Percentiles rank a stretch among this genome's conserved stretches.
phyloP scores from a whole-genome alignment of 2,113 vertebrate genomes.

The Steatornis caripensis region DNA sequence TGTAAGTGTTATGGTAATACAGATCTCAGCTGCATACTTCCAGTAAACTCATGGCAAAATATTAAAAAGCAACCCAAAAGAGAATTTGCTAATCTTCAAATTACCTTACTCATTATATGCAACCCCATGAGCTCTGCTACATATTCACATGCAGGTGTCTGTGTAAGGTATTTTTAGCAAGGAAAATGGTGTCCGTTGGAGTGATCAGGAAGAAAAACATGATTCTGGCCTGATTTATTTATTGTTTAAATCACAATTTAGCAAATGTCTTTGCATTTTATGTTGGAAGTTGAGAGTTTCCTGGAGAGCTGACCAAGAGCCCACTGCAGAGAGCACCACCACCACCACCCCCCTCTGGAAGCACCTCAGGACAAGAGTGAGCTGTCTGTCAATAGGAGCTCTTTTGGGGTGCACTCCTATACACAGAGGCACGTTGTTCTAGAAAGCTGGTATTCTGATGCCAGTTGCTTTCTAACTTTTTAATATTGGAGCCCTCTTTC shows the following conservation, averaged over 20 bases:
- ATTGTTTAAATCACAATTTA: neutral
- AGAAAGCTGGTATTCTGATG: neutral
- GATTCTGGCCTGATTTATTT: neutral
- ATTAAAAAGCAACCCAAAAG: slow-evolving; percentile 1
- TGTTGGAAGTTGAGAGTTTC: neutral
- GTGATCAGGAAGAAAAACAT: neutral
- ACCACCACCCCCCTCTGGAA: neutral
- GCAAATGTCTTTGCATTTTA: neutral
- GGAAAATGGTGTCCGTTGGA: neutral
- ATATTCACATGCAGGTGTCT: neutral
- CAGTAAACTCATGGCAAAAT: neutral
- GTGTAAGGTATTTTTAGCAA: neutral
- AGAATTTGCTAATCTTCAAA: neutral
- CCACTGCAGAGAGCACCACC: neutral
- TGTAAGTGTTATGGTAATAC: neutral
- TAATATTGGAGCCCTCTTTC: neutral
- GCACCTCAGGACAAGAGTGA: neutral
- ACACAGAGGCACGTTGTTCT: neutral
- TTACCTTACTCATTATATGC: neutral
- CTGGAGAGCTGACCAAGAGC: neutral
- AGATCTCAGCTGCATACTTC: slow-evolving; percentile 10
- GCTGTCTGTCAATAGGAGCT: neutral
- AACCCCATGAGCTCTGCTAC: neutral
- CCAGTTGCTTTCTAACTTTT: neutral
- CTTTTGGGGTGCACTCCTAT: neutral